Percentiles rank a stretch among this genome's conserved stretches.
Conservation (phyloP, 2,113 vertebrate species). For the Aegypius monachus region DNA sequence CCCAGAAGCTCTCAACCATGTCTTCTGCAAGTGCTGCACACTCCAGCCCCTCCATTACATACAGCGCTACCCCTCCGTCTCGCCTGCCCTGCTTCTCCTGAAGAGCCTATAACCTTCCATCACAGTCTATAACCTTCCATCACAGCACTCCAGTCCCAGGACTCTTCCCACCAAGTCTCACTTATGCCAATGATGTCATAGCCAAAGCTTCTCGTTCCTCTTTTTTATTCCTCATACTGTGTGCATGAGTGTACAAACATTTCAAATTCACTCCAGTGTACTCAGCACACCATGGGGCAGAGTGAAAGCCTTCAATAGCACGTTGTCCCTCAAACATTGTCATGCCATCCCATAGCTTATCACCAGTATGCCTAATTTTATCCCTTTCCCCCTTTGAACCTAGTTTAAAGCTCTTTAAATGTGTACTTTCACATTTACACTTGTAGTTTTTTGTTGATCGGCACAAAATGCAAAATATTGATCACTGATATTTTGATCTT, state of each 20-base stretch:
- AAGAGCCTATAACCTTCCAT: neutral
- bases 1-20: neutral
- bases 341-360: neutral
- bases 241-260: neutral
- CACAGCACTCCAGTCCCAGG: neutral
- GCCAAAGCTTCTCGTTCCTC: neutral
- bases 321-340: neutral
- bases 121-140: neutral
- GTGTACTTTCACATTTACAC: neutral
- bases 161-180: neutral
- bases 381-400: neutral
- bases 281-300: neutral
- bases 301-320: neutral
- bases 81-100: neutral
- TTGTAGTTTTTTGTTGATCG: neutral
- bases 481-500: neutral
- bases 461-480: neutral
- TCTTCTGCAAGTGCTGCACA: neutral
- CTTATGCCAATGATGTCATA: neutral
- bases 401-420: neutral
- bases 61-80: rapidly evolving
- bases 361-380: neutral
- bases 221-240: neutral
- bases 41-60: neutral
- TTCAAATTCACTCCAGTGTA: neutral